Evolutionary conservation across 53 echinoderm and acorn worm genomes (phyloP), one percentile per base, ranked within the genome.

Genomic region (Echinarachnius parma): DNA sequence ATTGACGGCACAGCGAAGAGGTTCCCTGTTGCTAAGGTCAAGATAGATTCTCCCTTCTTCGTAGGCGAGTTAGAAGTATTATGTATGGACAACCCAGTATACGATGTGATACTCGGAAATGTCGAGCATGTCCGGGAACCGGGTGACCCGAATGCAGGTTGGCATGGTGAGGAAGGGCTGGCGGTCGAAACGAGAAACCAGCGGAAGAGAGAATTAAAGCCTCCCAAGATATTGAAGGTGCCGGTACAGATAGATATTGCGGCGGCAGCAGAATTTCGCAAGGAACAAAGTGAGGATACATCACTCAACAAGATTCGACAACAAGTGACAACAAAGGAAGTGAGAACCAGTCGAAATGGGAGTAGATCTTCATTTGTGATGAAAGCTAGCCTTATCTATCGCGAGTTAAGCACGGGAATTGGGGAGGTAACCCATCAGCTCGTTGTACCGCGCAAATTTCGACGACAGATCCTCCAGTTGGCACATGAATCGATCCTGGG

Each of bases 401-500:
- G n/a, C n/a, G n/a, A n/a, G n/a, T n/a, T n/a, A n/a, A n/a, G n/a
- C 63, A 26, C 37, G 15, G 72, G 75, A 16, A 34, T 53, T 5
- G 60, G 18, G 23, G 82, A 82, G 22, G 31, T 30, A 18, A 23
- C 47, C 3, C 23, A 16, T 16, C 79, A 79, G 53, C 59, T 79
- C 11, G 49, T 82, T 9, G 82, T 82, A 5, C 87, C 87, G 16
- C 46, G 35, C 2, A 75, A 75, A 42, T 82, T 37, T 16, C 35
- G 87, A 52, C 33, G 24, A 1, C 70, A 82, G 8, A 77, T 87
- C 0, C 53, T 87, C 39, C 45, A 65, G 18, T 9, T 87, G 7
- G 78, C 82, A 3, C 82, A 87, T 57, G 82, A 87, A 34, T 78
- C 87, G 3, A 34, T 82, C 3, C 4, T 87, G 0, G 87, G 79